Evolutionary conservation across 2,888 invertebrate genomes (phyloP).

Genomic region (Azorinus chamasolen): DNA sequence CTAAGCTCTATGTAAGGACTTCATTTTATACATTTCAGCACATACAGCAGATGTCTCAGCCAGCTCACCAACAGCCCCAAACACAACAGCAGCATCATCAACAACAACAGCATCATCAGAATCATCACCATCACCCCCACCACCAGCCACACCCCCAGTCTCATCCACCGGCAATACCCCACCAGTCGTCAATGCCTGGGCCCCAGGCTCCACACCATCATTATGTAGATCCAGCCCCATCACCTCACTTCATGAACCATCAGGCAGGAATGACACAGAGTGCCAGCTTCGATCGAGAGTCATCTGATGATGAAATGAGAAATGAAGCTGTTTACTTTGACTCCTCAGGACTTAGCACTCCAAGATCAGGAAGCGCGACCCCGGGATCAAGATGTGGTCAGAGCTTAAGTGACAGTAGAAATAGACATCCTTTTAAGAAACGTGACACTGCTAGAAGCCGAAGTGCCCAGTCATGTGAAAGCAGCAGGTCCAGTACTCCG

Average conservation of each 20-base stretch:
- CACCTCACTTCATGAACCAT: slow-evolving; percentile 52
- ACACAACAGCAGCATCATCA: slow-evolving; percentile 18
- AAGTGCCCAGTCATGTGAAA: slow-evolving; percentile 84
- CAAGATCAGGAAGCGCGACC: slow-evolving; percentile 94
- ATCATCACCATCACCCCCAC: slow-evolving; percentile 15
- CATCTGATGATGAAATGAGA: slow-evolving; percentile 82
- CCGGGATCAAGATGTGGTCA: slow-evolving; percentile 86
- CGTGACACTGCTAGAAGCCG: slow-evolving; percentile 80
- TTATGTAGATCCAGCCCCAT: slow-evolving; percentile 48
- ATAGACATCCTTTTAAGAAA: slow-evolving; percentile 80
- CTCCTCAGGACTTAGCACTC: slow-evolving; percentile 84
- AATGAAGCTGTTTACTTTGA: slow-evolving; percentile 81
- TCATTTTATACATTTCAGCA: no score
- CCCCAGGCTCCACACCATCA: slow-evolving; percentile 41
- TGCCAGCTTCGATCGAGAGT: slow-evolving; percentile 75
- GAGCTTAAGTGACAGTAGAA: slow-evolving; percentile 62
- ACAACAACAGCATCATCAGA: slow-evolving; percentile 7
- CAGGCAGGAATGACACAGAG: slow-evolving; percentile 65
- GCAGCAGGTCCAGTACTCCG: slow-evolving; percentile 84
- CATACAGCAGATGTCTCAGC: slow-evolving; percentile 16
- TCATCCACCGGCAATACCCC: slow-evolving; percentile 43
- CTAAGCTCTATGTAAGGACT: no score
- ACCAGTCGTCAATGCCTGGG: slow-evolving; percentile 26
- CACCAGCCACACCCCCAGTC: slow-evolving; percentile 37
- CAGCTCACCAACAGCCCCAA: slow-evolving; percentile 37